Conservation (phyloP, 2,888 invertebrate genomes). For the Epsilonema sp. region DNA sequence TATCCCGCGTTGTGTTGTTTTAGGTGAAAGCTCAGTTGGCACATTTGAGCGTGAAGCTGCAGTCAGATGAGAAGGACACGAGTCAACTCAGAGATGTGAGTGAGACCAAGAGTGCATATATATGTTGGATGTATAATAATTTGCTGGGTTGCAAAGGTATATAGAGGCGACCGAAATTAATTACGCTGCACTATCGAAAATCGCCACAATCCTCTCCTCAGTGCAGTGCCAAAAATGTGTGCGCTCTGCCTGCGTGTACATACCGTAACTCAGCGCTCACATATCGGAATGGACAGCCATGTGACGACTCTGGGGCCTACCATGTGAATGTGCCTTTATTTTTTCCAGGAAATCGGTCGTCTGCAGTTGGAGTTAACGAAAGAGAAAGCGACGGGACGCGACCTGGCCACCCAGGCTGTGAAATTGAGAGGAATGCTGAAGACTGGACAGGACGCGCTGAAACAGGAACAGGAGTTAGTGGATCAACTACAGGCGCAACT, state of each 20-base stretch:
- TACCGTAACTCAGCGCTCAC: no score
- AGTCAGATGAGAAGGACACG: not conserved
- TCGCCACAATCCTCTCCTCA: no score
- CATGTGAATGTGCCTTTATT: not conserved
- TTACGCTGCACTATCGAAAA: no score
- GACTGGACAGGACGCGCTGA: conserved; percentile 29
- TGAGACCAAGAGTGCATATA: no score
- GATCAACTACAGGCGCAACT: conserved; percentile 23
- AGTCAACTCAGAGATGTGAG: not conserved
- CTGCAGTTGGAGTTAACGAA: conserved; percentile 12
- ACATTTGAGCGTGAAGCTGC: not conserved
- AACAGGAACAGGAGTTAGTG: conserved; percentile 27
- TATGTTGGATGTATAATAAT: no score
- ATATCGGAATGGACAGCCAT: no score
- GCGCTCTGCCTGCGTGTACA: no score
- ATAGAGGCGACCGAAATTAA: no score
- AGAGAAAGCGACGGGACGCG: conserved; percentile 25
- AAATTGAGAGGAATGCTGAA: conserved; percentile 29
- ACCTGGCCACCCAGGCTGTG: conserved; percentile 23
- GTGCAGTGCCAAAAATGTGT: no score
- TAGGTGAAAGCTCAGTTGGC: not conserved
- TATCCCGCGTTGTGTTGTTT: no score
- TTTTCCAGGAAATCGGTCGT: not conserved
- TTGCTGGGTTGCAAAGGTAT: no score
- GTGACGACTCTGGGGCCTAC: no score